Conservation (phyloP, 2,113 vertebrate genomes). For the Sylvia atricapilla region DNA sequence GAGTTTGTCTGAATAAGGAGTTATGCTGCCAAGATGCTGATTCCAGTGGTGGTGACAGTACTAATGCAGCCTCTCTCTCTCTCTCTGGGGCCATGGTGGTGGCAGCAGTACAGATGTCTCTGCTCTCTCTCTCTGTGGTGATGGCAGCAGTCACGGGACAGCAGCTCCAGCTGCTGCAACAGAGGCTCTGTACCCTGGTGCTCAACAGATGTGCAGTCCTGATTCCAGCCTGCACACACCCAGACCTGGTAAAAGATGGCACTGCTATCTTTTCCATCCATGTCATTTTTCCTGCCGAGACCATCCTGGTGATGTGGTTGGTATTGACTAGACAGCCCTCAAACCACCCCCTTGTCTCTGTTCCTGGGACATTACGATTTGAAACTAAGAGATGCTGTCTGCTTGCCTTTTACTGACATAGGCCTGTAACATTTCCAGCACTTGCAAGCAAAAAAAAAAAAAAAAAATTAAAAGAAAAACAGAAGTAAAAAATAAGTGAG, state of each 20-base stretch:
- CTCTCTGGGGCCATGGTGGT: background rate
- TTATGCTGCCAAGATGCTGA: background rate
- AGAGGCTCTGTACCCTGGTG: accelerated
- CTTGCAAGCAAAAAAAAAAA: background rate
- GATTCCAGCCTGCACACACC: background rate
- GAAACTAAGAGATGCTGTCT: background rate
- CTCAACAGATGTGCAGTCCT: background rate
- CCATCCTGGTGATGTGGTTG: background rate
- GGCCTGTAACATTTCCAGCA: background rate
- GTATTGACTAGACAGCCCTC: background rate
- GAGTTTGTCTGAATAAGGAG: background rate
- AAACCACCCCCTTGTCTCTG: background rate
- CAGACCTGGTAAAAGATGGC: background rate
- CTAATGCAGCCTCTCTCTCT: background rate
- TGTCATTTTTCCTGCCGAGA: background rate
- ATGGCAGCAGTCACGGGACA: background rate
- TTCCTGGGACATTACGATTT: too few species aligned
- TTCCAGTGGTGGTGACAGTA: background rate
- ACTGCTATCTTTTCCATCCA: background rate
- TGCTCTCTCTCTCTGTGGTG: too few species aligned
- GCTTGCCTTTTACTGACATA: background rate
- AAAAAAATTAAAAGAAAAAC: background rate
- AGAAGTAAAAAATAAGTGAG: background rate
- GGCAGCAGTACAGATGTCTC: background rate
- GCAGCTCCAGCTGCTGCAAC: background rate